Conservation (phyloP, 2,888 invertebrate species). For the Sturmia bella region DNA sequence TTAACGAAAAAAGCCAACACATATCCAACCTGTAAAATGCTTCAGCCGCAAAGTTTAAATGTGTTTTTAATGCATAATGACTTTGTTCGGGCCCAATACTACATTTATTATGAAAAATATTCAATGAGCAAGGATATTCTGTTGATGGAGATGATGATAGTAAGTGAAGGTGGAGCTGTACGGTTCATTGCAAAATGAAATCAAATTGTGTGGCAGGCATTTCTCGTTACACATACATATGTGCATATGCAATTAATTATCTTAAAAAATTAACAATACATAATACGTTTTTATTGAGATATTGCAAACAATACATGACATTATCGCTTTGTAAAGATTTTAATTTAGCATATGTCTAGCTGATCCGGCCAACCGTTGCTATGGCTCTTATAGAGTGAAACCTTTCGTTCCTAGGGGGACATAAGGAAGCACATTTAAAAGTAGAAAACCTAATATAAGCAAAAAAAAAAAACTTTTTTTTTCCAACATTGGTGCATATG, state of each 20-base stretch:
- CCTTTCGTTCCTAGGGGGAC: no score
- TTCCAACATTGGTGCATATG: no score
- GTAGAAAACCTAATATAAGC: no score
- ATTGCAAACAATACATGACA: not conserved
- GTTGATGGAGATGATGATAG: not conserved
- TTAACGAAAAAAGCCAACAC: not conserved
- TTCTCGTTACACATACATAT: no score
- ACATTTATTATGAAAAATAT: conserved; percentile 3
- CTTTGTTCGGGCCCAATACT: conserved; percentile 41
- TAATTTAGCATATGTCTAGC: no score
- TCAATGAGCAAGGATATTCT: not conserved
- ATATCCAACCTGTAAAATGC: conserved; percentile 31
- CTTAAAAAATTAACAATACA: conserved; percentile 47
- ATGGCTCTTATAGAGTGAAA: no score
- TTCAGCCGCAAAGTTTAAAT: conserved; percentile 60
- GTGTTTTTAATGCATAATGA: conserved; percentile 60
- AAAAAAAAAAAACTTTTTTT: no score
- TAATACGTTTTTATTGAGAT: conserved; percentile 55
- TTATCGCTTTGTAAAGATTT: no score
- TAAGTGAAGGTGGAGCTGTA: not conserved
- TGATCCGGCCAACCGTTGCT: no score
- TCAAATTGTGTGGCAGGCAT: not conserved
- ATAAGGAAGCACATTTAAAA: no score
- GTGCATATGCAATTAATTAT: conserved; percentile 51
- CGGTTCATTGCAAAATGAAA: not conserved